Percentiles rank a stretch among this genome's conserved stretches.
Conservation (phyloP, 2,113 vertebrate species). For the Tupaia chinensis region DNA sequence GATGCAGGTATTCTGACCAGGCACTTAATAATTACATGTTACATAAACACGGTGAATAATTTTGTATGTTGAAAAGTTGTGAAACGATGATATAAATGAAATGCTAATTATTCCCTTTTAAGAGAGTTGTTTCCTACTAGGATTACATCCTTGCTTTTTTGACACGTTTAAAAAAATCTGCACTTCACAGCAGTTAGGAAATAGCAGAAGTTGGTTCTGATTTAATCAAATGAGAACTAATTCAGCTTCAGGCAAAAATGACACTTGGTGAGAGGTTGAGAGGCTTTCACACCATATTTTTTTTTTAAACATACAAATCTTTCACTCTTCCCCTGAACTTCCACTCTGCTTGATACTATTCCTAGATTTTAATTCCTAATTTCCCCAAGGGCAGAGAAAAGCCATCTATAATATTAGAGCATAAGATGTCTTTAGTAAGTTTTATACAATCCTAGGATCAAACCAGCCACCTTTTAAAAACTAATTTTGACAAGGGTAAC, state of each 20-base stretch:
- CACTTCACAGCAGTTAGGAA: conserved; percentile 67
- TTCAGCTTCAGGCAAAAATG: conserved; percentile 63
- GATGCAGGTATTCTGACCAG: conserved; percentile 48
- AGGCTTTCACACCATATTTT: conserved; percentile 67
- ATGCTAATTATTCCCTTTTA: conserved; percentile 75
- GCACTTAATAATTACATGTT: conserved; percentile 65
- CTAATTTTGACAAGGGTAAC: neutral
- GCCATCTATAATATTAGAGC: neutral
- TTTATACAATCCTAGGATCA: neutral
- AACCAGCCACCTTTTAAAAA: no score
- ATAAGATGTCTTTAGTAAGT: conserved; percentile 37
- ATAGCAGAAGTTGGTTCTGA: conserved; percentile 62
- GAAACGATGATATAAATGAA: conserved; percentile 75
- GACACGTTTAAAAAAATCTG: conserved; percentile 80
- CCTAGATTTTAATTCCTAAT: conserved; percentile 60
- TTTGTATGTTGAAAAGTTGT: conserved; percentile 72
- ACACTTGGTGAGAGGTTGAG: conserved; percentile 58
- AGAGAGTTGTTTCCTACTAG: conserved; percentile 62
- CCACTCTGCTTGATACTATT: conserved; percentile 63
- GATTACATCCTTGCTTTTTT: conserved; percentile 72
- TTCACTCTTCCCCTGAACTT: conserved; percentile 73
- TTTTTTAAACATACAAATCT: conserved; percentile 57
- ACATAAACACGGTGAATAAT: conserved; percentile 74
- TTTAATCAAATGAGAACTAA: conserved; percentile 75
- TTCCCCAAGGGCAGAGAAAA: conserved; percentile 54